Base-by-base conservation (phyloP, 2,888 invertebrate species). In the Brenthis daphne region DNA sequence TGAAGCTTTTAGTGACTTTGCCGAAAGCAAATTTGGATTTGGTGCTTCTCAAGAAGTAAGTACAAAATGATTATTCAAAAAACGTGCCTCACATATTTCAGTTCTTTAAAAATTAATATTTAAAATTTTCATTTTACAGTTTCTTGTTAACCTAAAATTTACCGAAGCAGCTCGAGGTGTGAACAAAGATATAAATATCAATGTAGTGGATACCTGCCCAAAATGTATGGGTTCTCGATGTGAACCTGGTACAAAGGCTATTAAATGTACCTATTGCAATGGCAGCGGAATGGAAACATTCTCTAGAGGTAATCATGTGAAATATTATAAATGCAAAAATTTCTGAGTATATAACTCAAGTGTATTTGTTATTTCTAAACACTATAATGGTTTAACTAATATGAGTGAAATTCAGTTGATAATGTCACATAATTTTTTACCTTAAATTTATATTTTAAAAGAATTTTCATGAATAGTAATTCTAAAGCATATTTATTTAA, bases 221-320 rank as follows among this genome's bases (percentile, higher is more conserved):
- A 97, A 97, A 84, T 99, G 99, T 85, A 85, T 88, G 55, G 99
- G 99, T 0, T 92, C 94, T 2, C 95, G 97, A 69, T 96, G 97
- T 82, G 98, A 99, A 82, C 96, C 95, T 0, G 99, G 99, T n/a
- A 97, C 97, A 0, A 98, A 97, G 83, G 95, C 99, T 8, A 95
- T 96, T 3, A 95, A 95, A 71, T 99, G 99, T 84, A 96, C 96
- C 3, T 96, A 96, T 82, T 99, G 99, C 85, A 98, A 98, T 89
- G 99, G 99, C 11, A 97, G 98, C 3, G 99, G 99, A 68, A 98
- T 98, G 96, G 98, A 98, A 88, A 97, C 97, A 12, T 95, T 98
- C 75, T 95, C 95, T 20, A 95, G 96, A 75, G 94, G 94, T 94
- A 76, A 43, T 51, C 33, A 16, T 20, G 6, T 29, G 48, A 55